These are phyloP conservation scores for Chondrosia reniformis DNA, from an alignment of 37 sponge, comb jelly and placozoan genomes.

Conservation along the genomic window DNA sequence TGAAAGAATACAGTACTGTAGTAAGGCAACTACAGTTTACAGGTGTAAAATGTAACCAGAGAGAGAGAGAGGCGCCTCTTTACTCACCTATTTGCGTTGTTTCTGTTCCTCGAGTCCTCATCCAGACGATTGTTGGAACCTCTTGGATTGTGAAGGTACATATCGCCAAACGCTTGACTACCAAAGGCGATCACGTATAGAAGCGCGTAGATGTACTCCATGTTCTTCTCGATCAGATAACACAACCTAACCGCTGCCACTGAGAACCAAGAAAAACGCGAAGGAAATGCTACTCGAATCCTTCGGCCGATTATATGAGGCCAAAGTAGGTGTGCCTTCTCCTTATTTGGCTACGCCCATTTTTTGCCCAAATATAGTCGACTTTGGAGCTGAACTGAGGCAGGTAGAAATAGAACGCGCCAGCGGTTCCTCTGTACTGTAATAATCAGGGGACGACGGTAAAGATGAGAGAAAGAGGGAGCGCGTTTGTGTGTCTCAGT, in stretches of 20 bases:
- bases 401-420: neutral
- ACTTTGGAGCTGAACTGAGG: neutral
- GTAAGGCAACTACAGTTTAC: no score
- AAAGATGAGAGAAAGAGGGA: neutral
- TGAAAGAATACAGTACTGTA: no score
- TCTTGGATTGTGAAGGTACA: slow-evolving; percentile 92
- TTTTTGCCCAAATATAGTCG: neutral
- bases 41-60: no score
- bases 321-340: no score
- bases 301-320: no score
- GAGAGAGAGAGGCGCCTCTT: no score
- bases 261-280: neutral
- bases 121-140: slow-evolving; percentile 96
- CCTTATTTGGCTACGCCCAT: no score
- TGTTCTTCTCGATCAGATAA: neutral
- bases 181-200: slow-evolving; percentile 35
- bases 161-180: slow-evolving; percentile 71
- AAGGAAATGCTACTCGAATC: no score
- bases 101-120: slow-evolving; percentile 80
- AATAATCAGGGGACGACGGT: neutral
- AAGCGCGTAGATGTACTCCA: slow-evolving; percentile 23
- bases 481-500: neutral
- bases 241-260: neutral
- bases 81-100: slow-evolving; percentile 89
- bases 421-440: neutral